Evolutionary conservation across 2,113 vertebrate species (phyloP).

Genomic region (Megaceryle torquata): DNA sequence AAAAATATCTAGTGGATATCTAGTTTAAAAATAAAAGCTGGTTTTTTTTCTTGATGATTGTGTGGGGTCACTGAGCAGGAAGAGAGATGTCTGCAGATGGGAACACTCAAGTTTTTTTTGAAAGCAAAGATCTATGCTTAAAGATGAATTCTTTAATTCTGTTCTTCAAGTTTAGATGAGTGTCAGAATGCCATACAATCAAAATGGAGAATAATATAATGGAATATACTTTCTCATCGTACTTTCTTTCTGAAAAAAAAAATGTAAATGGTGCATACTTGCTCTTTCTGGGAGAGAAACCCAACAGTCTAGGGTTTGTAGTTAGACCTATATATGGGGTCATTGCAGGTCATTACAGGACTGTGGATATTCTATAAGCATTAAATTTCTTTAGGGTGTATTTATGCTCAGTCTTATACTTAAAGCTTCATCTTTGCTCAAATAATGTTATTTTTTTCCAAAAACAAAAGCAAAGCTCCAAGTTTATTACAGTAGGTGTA

Average conservation of each 20-base stretch:
- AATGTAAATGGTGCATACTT: background rate
- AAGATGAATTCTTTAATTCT: background rate
- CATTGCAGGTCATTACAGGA: background rate
- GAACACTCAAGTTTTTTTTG: background rate
- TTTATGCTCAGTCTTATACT: background rate
- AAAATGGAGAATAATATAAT: background rate
- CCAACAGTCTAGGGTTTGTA: background rate
- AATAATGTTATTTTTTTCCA: background rate
- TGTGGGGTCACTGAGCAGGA: slow-evolving; percentile 7
- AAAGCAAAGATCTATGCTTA: background rate
- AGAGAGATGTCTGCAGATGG: slow-evolving; percentile 33
- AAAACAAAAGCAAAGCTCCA: background rate
- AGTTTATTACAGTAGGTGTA: background rate
- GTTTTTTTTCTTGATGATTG: background rate
- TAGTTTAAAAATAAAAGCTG: background rate
- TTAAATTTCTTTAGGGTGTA: background rate
- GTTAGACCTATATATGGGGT: too few relatives aligned
- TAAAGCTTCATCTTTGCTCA: background rate
- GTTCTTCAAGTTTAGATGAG: background rate
- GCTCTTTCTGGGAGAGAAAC: background rate
- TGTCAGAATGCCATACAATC: background rate
- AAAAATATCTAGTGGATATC: slow-evolving; percentile 21
- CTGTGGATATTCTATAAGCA: background rate
- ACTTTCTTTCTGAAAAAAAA: background rate
- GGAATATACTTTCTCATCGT: background rate